These are phyloP conservation scores for Tipula vernalis DNA, from an alignment of 2,888 invertebrate species.

Conservation along the genomic window DNA sequence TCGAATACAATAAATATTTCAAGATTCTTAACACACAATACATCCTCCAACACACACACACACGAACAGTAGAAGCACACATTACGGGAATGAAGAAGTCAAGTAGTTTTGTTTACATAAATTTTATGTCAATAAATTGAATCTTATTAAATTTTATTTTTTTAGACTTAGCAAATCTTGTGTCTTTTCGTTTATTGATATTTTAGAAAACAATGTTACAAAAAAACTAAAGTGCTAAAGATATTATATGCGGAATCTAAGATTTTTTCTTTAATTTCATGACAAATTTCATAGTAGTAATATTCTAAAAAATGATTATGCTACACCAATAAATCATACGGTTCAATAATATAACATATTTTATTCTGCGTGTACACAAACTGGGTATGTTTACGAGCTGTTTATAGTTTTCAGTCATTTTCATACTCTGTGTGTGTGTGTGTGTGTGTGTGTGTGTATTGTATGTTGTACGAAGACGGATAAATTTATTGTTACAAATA, in stretches of 20 bases:
- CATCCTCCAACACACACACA: neutral
- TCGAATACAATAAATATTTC: neutral
- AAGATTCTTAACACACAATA: neutral
- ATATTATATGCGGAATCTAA: neutral
- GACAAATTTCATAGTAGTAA: neutral
- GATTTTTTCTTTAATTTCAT: neutral
- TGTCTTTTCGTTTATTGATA: neutral
- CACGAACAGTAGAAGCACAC: neutral
- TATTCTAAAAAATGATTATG: neutral
- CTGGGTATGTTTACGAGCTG: neutral
- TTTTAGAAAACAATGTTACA: neutral
- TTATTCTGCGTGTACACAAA: neutral
- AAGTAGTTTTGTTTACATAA: neutral
- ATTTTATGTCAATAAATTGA: conserved; percentile 4
- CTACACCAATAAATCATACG: neutral
- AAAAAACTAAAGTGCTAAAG: neutral
- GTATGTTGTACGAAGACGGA: neutral
- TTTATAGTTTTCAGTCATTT: neutral
- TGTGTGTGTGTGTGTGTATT: neutral
- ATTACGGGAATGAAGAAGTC: neutral
- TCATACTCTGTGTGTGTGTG: neutral
- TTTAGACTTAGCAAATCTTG: neutral
- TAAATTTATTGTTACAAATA: neutral
- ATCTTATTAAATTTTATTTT: neutral
- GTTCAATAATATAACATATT: neutral